Evolutionary conservation across 2,888 invertebrate genomes (phyloP).

Genomic region (Thysanoteuthis rhombus): DNA sequence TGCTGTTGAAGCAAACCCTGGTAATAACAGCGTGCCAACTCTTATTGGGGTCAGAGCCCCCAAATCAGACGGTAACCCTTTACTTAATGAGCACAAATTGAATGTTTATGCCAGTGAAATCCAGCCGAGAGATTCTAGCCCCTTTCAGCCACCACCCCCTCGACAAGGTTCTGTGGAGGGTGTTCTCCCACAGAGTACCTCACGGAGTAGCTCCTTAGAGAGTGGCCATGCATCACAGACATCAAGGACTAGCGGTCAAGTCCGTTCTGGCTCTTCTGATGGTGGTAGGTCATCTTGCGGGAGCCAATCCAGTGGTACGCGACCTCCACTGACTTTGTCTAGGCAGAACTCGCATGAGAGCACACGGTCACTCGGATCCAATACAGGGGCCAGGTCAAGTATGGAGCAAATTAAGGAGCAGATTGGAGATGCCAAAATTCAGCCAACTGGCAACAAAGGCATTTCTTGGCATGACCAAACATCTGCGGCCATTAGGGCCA

Average conservation of each 20-base stretch:
- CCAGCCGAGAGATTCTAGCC: slow-evolving; percentile 23
- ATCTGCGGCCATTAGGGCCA: slow-evolving; percentile 22
- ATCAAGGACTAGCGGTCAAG: not conserved
- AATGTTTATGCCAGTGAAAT: slow-evolving; percentile 26
- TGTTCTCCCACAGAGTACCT: not conserved
- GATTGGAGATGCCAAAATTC: not conserved
- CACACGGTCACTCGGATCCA: slow-evolving; percentile 23
- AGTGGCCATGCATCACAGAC: not conserved
- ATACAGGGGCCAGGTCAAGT: not conserved
- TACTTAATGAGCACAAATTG: slow-evolving; percentile 21
- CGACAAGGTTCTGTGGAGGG: slow-evolving; percentile 13
- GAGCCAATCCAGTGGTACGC: not conserved
- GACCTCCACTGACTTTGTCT: not conserved
- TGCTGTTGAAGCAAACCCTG: not conserved
- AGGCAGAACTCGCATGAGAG: not conserved
- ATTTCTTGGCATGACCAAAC: slow-evolving; percentile 13
- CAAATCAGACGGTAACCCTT: not conserved
- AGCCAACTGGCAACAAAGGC: not conserved
- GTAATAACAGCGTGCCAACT: not conserved
- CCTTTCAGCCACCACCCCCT: slow-evolving; percentile 18
- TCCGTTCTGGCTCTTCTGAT: not conserved
- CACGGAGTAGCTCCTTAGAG: not conserved
- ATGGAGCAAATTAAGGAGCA: slow-evolving; percentile 21
- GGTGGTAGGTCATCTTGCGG: slow-evolving; percentile 1
- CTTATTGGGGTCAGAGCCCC: not conserved